Base-by-base conservation (phyloP, 2,888 invertebrate genomes). In the Trichacis sp. region DNA sequence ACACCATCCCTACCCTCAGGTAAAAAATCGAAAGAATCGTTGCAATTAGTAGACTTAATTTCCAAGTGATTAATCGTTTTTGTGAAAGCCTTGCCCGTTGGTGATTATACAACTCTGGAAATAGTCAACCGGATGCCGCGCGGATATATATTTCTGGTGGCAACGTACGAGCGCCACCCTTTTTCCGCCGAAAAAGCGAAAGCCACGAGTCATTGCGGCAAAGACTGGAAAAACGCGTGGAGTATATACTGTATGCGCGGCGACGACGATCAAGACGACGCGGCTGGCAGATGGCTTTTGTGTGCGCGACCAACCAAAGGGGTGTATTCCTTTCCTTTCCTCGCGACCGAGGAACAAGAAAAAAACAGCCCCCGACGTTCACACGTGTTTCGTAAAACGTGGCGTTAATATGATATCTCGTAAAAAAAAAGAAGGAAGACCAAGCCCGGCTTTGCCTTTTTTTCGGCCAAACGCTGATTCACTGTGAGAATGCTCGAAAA, bases 81-180 rank as follows among this genome's bases (percentile, higher is more conserved):
- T 43, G 55, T 46, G 55, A 55, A 15, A 40, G 15, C 15, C 15
- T 40, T 15, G 40, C 58, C 54, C 55, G 50, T 51, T 50, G 58
- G 76, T 71, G 79, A 81, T 81, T 81, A 78, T 81, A 77, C 71
- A n/a, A 8, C 24, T 78, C 81, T 79, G 79, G 77, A 80, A 81
- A 81, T 81, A 81, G 81, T 79, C 80, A 80, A 81, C 81, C 81
- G 81, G 81, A 82, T 82, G 80, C 79, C 78, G 72, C 69, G 69
- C 64, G 68, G 64, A 5, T 73, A 72, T 77, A 75, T 78, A 78
- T 79, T 77, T 79, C 74, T 75, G 78, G 73, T 74, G 64, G 71
- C 67, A n/a, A n/a, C n/a, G 49, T 46, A 33, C 43, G 18, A 17
- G 58, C 70, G 55, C 64, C 66, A 58, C 66, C 58, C 61, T 60